Base-by-base conservation (phyloP, 2,888 invertebrate genomes). In the Chrysolina haemoptera region DNA sequence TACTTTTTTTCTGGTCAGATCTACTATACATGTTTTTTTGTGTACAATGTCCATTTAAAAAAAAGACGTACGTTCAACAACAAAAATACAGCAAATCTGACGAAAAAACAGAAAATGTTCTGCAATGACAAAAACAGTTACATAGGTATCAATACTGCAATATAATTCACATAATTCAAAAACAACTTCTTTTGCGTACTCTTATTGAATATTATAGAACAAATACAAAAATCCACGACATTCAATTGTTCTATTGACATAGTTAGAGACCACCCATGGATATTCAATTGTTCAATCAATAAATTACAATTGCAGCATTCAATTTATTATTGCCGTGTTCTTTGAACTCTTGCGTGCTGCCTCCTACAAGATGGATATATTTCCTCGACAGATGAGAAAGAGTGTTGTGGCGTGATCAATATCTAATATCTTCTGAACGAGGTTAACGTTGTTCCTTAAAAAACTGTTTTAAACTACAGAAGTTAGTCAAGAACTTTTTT, bases 221-320 rank as follows among this genome's bases (percentile, higher is more conserved):
- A 9, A 12, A 18, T n/a, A 9, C 50, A 76, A 76, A 74, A 73
- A 69, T 40, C 63, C 16, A 50, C 71, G 68, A 73, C 77, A 75
- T 75, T 77, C 77, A 77, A 75, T 77, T 77, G 77, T 77, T 75
- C 68, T 67, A 71, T 73, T 76, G 74, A 72, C 74, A 74, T 22
- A 73, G 73, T 73, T 75, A 41, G 48, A 71, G 77, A 77, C 77
- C 77, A 77, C 77, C 77, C 77, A 75, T 66, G 48, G 71, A 48
- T 68, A 59, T 73, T 75, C 77, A 55, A 77, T 77, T 77, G 77
- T 77, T 77, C 75, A 73, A 73, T 71, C 75, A 75, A 71, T 75
- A 70, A 71, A 75, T 73, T 62, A 64, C 69, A 70, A 69, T 53
- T 70, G 69, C 68, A 35, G 73, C 69, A 75, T 73, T 73, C 71